Base-by-base conservation (phyloP, 2,797 vertebrate genomes). In the Labeo calbasu region DNA sequence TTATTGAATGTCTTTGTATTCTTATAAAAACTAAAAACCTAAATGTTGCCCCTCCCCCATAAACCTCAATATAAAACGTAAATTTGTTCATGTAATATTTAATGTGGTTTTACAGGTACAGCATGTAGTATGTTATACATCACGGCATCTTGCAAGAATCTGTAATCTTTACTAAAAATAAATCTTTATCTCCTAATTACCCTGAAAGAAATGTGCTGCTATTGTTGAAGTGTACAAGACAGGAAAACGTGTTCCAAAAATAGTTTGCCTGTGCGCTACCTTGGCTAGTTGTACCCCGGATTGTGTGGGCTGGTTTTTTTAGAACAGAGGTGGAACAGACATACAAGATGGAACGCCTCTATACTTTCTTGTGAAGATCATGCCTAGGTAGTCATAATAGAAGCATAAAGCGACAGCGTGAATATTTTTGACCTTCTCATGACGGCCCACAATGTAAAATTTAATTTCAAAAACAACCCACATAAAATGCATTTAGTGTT, bases 201-300 rank as follows among this genome's bases (percentile, higher is more conserved):
- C n/a, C 50, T 75, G 51, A 87, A 69, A 59, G 65, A 66, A 75
- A 76, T 36, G 21, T 78, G 57, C 72, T 78, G 23, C 76, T 61
- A 65, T 79, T 84, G 73, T 57, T 55, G 78, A 83, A 82, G 72
- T 88, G 83, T 80, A 78, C 69, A 73, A 81, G 85, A 89, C 88
- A 89, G 87, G 88, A 90, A 89, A 86, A 88, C 82, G 11, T n/a
- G 81, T 82, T 88, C 85, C 85, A 86, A 86, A 91, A 87, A 90
- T 89, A 89, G 86, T 79, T 51, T 78, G 28, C 82, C 50, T 85
- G 55, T 84, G 79, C 43, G 40, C 78, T 82, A 85, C 78, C 73
- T 77, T 83, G 84, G 82, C 86, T 78, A 85, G 79, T 82, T 79
- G 80, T 53, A 78, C 50, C 79, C 78, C 43, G 32, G 66, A 63